Conservation (phyloP, 1,140 invertebrate species). For the Neotoxoptera formosana region DNA sequence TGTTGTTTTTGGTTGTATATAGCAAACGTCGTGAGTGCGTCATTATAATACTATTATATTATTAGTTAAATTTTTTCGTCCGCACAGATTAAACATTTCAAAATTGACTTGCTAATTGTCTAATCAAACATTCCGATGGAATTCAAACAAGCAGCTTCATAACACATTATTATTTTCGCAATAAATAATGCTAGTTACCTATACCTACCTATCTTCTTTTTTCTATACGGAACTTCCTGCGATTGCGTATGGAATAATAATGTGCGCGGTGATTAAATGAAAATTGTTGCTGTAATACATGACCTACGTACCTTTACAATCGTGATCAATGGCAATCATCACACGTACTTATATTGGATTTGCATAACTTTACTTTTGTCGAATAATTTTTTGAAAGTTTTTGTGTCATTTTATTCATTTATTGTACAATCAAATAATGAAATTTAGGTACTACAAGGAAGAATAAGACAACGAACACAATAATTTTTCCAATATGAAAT, state of each 20-base stretch:
- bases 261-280: not conserved
- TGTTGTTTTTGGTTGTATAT: not conserved
- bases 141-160: not conserved
- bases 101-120: not conserved
- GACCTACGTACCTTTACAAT: not conserved
- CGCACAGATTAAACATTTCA: not conserved
- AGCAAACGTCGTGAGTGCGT: not conserved
- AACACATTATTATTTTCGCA: not conserved
- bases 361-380: not conserved
- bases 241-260: not conserved
- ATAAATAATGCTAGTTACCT: not conserved
- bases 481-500: not conserved
- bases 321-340: not conserved
- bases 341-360: not conserved
- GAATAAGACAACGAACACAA: not conserved
- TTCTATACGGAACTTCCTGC: not conserved
- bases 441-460: not conserved
- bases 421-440: not conserved
- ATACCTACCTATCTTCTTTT: no score
- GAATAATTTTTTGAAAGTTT: not conserved
- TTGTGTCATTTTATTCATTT: not conserved
- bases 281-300: not conserved
- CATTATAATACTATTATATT: not conserved
- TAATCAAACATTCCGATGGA: not conserved
- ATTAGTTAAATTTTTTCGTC: not conserved